phyloP scores from a whole-genome alignment of 2,113 vertebrate species.

The Varanus komodoensis region DNA sequence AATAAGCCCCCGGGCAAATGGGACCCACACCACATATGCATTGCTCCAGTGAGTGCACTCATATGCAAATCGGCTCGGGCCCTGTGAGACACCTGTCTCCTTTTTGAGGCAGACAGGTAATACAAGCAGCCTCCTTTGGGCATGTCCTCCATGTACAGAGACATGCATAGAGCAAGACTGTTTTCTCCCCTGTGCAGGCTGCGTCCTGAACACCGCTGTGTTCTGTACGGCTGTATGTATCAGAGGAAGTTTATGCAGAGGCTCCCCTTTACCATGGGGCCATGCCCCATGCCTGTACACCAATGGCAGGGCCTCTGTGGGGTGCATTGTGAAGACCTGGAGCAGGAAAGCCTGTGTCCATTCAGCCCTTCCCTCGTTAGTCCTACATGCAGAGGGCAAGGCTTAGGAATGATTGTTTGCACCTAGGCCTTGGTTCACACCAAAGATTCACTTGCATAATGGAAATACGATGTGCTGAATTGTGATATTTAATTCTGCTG shows the following conservation, averaged over 20 bases:
- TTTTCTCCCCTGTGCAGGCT: neutral
- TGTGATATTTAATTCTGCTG: neutral
- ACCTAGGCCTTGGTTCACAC: neutral
- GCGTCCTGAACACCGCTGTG: neutral
- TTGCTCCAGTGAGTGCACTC: neutral
- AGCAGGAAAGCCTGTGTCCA: no score
- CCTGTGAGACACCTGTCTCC: no score
- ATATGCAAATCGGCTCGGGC: neutral
- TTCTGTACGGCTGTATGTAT: neutral
- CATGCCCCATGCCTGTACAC: neutral
- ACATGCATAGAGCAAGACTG: neutral
- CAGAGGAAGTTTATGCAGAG: no score
- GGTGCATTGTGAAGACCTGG: neutral
- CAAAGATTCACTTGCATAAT: neutral
- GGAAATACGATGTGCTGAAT: neutral
- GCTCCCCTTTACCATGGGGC: no score
- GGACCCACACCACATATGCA: neutral
- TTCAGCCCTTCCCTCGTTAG: no score
- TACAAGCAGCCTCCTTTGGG: neutral
- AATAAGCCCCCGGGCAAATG: neutral
- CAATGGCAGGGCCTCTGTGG: neutral
- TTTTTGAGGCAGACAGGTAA: neutral
- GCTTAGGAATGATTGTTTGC: neutral
- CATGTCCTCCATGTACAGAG: neutral
- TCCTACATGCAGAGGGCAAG: no score